These are phyloP conservation scores for Batillaria attramentaria DNA, from an alignment of 1,140 invertebrate genomes.

Conservation along the genomic window DNA sequence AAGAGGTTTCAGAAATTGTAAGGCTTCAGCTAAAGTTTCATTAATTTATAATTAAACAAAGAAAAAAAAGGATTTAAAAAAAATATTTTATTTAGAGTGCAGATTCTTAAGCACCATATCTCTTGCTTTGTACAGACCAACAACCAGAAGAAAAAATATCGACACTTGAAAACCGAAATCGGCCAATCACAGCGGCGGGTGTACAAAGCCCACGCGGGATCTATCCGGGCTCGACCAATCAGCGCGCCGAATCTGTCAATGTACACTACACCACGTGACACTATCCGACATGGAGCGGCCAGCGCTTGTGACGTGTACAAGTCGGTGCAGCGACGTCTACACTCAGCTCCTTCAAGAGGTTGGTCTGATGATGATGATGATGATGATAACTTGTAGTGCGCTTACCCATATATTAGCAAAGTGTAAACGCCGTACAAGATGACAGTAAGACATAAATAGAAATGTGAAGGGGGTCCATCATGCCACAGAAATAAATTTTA, in stretches of 20 bases:
- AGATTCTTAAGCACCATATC: too few relatives aligned
- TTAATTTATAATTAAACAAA: too few relatives aligned
- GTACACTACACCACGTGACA: slow-evolving; percentile 28
- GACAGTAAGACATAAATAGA: not conserved
- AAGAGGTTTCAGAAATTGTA: too few relatives aligned
- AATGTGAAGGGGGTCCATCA: not conserved
- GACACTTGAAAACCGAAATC: slow-evolving; percentile 55
- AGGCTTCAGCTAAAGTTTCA: too few relatives aligned
- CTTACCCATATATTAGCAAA: not conserved
- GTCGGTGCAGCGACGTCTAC: slow-evolving; percentile 34
- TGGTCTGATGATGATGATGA: slow-evolving; percentile 16
- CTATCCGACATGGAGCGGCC: not conserved
- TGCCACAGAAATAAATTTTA: not conserved
- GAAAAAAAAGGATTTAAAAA: too few relatives aligned
- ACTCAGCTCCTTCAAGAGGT: slow-evolving; percentile 39
- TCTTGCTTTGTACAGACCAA: slow-evolving; percentile 56
- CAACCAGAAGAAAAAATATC: slow-evolving; percentile 57
- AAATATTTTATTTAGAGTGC: too few relatives aligned
- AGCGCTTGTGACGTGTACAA: slow-evolving; percentile 38
- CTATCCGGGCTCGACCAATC: slow-evolving; percentile 58
- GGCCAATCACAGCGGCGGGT: slow-evolving; percentile 57
- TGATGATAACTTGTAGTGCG: not conserved
- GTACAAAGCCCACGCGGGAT: slow-evolving; percentile 58
- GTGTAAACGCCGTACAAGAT: not conserved
- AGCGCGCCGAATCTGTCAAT: slow-evolving; percentile 58